phyloP scores from a whole-genome alignment of 2,888 invertebrate genomes.

The Caenorhabditis sinica region DNA sequence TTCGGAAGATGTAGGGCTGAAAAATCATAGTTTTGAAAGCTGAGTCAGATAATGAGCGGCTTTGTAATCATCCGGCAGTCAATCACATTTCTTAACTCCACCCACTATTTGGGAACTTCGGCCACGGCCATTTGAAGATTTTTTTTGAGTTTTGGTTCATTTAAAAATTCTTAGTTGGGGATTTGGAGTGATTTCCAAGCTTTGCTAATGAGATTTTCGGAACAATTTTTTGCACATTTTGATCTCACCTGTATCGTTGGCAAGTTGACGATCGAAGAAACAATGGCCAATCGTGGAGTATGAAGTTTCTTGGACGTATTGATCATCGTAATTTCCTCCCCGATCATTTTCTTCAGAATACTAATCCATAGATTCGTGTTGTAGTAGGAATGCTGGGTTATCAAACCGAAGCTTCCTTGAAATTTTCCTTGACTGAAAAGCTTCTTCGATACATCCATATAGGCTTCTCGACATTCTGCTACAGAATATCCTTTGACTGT shows the following conservation, averaged over 20 bases:
- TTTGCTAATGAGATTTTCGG: too few relatives aligned
- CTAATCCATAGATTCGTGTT: conserved; percentile 91
- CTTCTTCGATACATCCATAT: conserved; percentile 84
- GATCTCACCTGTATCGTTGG: conserved; percentile 85
- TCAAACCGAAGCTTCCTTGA: conserved; percentile 75
- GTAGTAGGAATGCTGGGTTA: conserved; percentile 90
- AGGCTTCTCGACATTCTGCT: conserved; percentile 86
- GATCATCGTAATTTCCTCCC: conserved; percentile 77
- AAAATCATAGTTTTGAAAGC: too few relatives aligned
- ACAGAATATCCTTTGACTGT: conserved; percentile 87
- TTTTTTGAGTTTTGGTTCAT: too few relatives aligned
- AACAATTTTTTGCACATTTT: too few relatives aligned
- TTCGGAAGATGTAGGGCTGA: conserved; percentile 91
- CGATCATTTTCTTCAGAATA: conserved; percentile 86
- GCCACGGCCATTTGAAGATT: too few relatives aligned
- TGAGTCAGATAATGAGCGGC: too few relatives aligned
- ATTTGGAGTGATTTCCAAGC: too few relatives aligned
- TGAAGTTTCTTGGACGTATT: conserved; percentile 72
- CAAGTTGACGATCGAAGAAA: conserved; percentile 91
- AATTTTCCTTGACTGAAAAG: conserved; percentile 70
- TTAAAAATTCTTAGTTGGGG: too few relatives aligned
- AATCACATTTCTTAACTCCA: too few relatives aligned
- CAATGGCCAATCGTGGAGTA: conserved; percentile 88
- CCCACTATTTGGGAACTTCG: too few relatives aligned
- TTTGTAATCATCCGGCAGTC: too few relatives aligned